Evolutionary conservation across 2,797 vertebrate species (phyloP), one percentile per base, ranked within the genome.

Genomic region (Aplochiton taeniatus): DNA sequence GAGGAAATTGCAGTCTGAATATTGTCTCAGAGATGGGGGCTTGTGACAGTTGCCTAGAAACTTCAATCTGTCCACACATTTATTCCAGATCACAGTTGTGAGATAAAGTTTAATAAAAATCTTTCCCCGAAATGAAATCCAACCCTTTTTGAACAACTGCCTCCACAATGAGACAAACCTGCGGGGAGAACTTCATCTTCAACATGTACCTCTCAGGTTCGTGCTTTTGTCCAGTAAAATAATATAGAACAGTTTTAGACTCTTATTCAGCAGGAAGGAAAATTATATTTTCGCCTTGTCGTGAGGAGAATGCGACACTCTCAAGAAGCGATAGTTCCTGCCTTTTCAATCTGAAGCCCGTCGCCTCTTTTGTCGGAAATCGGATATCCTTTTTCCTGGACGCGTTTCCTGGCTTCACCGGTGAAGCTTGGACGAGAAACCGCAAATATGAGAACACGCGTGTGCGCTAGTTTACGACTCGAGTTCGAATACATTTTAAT

Each of bases 331-430:
- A 70, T 72, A 67, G 80, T 77, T 83, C 31, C 71, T 73, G 73
- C 17, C 81, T 77, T 84, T 84, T 88, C 81, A 83, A 80, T 89
- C 81, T 88, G 93, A 92, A 93, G 90, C 91, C 89, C 90, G 89
- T 89, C 90, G 88, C 85, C 83, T 93, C 93, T 93, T 91, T 90
- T 89, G 93, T 96, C 93, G 91, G 94, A 96, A 95, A 95, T 94
- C 95, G 96, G 97, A 98, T 96, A 95, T 98, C 96, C 96, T 97
- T 95, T 96, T 99, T 99, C 97, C 97, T 99, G 97, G 93, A 98
- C 96, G 95, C 96, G 94, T 95, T 99, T 98, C 97, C 97, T 98
- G 96, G 92, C 91, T 94, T 88, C 85, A 48, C 62, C 77, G 75
- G 69, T 77, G 82, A 82, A 83, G 76, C 81, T 79, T 75, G 44